Evolutionary conservation across 2,888 invertebrate genomes (phyloP), one percentile per base, ranked within the genome.

Genomic region (Acholoe squamosa): DNA sequence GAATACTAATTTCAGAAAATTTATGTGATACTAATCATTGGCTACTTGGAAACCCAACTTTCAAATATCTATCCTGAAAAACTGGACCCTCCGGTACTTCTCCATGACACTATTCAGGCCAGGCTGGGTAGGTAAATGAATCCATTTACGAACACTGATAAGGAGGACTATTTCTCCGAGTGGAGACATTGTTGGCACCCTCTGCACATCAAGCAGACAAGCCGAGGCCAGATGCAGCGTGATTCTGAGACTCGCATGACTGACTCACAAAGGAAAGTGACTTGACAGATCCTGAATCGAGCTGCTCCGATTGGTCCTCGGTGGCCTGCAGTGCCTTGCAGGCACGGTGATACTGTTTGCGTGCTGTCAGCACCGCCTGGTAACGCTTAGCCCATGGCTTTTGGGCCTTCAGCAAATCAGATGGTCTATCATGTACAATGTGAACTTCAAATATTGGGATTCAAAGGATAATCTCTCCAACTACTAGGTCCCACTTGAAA

Each of bases 331-430:
- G 99, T 94, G 98, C 98, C 96, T 99, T 99, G 96, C 99, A 99
- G 77, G 99, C 98, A 93, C 98, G 97, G 97, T 99, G 99, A 96
- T 99, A 99, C 96, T 99, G 99, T 92, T 97, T 97, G 96, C 98
- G 98, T 92, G 98, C 97, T 95, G 98, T 98, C 96, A 99, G 98
- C 90, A 99, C 99, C 96, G 99, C 99, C 94, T 98, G 97, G 93
- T 98, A 96, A 34, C 98, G 96, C 96, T 99, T 99, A 92, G 98
- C 98, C 99, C 99, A 99, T 3, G 99, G 99, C 95, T 99, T 99
- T 96, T 99, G 99, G 76, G 99, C 99, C 96, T 96, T 54, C 34
- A 34, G 43, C 7, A 61, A 61, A 61, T 61, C n/a, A 61, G 61
- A 61, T 61, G 19, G 19, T 61, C n/a, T 61, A n/a, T 61, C 19